phyloP scores from a whole-genome alignment of 2,888 invertebrate genomes.

The Tenthredo livida region DNA sequence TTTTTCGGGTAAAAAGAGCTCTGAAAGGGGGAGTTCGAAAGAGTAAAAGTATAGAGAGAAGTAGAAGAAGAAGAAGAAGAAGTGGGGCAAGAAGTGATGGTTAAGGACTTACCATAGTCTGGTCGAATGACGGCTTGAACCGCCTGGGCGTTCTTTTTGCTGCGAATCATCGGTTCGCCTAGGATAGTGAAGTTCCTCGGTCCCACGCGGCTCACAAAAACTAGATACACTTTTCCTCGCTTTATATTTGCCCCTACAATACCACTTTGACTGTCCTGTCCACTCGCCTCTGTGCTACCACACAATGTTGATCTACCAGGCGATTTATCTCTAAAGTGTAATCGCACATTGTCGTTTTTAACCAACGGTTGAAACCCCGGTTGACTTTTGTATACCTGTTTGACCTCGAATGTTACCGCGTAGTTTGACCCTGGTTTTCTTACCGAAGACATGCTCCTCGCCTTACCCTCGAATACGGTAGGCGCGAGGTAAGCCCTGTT shows the following conservation, averaged over 20 bases:
- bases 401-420: conserved; percentile 84
- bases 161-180: conserved; percentile 80
- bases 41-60: background rate
- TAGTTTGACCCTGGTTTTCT: conserved; percentile 81
- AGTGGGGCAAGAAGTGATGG: background rate
- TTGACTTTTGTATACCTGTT: conserved; percentile 83
- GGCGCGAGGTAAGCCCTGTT: conserved; percentile 84
- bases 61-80: background rate
- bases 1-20: background rate
- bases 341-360: conserved; percentile 79
- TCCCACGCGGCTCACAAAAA: conserved; percentile 82
- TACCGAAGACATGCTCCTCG: conserved; percentile 82
- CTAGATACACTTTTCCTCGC: conserved; percentile 81
- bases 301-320: conserved; percentile 75
- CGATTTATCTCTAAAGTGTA: conserved; percentile 79
- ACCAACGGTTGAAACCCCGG: conserved; percentile 76
- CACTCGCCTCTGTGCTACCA: conserved; percentile 68
- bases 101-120: conserved; percentile 73
- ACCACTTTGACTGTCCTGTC: conserved; percentile 66
- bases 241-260: conserved; percentile 81
- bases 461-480: conserved; percentile 85
- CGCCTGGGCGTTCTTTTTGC: conserved; percentile 77
- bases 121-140: conserved; percentile 77
- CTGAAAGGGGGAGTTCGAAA: background rate
- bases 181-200: conserved; percentile 81